phyloP scores from a whole-genome alignment of 2,797 vertebrate genomes.

The Thaleichthys pacificus region DNA sequence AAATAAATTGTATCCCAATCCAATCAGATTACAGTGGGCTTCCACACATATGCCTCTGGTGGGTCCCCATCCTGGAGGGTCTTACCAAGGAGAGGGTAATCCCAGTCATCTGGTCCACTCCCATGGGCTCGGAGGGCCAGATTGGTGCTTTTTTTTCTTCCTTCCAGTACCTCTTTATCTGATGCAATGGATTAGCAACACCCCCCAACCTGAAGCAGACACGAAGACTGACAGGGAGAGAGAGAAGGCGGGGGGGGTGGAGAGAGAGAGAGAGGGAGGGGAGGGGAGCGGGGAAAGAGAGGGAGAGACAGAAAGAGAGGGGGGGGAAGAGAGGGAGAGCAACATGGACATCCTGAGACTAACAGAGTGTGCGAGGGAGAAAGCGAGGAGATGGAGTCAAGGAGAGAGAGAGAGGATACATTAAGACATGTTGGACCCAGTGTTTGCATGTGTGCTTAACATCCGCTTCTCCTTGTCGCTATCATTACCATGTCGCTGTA shows the following conservation, averaged over 20 bases:
- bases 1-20: too few relatives aligned
- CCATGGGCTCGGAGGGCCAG: not conserved
- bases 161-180: constrained; percentile 51
- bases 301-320: not conserved
- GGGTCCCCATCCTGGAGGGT: not conserved
- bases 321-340: not conserved
- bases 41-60: too few relatives aligned
- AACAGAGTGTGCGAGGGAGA: too few relatives aligned
- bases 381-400: too few relatives aligned
- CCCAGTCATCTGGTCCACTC: too few relatives aligned
- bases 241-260: constrained; percentile 18
- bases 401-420: too few relatives aligned
- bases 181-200: constrained; percentile 76
- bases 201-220: constrained; percentile 61
- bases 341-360: not conserved
- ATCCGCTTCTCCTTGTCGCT: too few relatives aligned
- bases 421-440: too few relatives aligned
- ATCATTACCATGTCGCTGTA: too few relatives aligned
- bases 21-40: too few relatives aligned
- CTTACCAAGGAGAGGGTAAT: not conserved
- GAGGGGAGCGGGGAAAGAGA: not conserved
- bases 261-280: not conserved
- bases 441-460: too few relatives aligned
- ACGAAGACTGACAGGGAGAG: constrained; percentile 34
- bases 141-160: not conserved